Evolutionary conservation across 2,888 invertebrate species (phyloP).

Genomic region (Clistopyga incitator): DNA sequence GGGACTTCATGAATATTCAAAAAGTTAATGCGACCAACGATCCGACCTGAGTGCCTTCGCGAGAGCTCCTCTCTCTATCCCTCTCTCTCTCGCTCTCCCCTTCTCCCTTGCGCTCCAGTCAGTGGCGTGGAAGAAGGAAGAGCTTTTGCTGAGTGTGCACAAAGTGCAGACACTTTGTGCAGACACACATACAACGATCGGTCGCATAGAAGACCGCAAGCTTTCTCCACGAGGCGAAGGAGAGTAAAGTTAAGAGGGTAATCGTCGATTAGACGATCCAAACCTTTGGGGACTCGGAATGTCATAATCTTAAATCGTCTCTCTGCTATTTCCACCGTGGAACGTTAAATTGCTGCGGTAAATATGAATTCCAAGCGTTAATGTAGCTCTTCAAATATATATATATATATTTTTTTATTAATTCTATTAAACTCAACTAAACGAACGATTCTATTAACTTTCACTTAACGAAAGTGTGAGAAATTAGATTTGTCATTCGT

Average conservation of each 20-base stretch:
- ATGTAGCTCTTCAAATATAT: background rate
- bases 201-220: slow-evolving; percentile 13
- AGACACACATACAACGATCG: slow-evolving; percentile 1
- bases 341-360: background rate
- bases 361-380: background rate
- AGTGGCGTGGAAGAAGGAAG: slow-evolving; percentile 33
- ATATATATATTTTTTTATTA: too few species aligned
- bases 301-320: slow-evolving; percentile 21
- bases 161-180: slow-evolving; percentile 47
- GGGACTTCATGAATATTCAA: slow-evolving; percentile 65
- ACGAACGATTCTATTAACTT: too few species aligned
- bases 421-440: too few species aligned
- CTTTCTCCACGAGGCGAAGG: slow-evolving; percentile 1
- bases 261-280: slow-evolving; percentile 48
- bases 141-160: slow-evolving; percentile 49
- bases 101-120: slow-evolving; percentile 1
- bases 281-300: slow-evolving; percentile 12
- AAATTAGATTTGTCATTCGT: too few species aligned
- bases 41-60: slow-evolving; percentile 64
- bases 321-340: background rate
- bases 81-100: background rate
- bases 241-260: slow-evolving; percentile 17
- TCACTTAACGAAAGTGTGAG: too few species aligned
- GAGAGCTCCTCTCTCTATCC: slow-evolving; percentile 13
- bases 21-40: slow-evolving; percentile 64